Conservation (phyloP, 2,797 vertebrate genomes). For the Hydrophis major region DNA sequence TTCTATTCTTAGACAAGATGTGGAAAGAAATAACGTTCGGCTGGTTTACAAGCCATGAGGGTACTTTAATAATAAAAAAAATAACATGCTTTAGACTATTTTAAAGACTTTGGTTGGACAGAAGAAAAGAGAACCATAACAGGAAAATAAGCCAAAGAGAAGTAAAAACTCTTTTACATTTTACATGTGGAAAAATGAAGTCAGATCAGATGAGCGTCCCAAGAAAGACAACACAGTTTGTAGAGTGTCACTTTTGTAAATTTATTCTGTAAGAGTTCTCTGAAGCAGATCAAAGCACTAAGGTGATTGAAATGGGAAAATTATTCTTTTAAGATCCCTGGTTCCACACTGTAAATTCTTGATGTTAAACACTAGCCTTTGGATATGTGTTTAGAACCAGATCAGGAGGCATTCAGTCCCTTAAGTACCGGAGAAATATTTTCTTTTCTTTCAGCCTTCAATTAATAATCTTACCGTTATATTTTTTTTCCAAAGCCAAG, state of each 20-base stretch:
- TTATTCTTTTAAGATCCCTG: neutral
- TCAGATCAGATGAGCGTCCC: neutral
- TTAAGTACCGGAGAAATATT: neutral
- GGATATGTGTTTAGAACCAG: neutral
- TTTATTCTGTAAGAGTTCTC: neutral
- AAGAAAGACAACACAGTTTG: neutral
- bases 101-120: neutral
- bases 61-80: neutral
- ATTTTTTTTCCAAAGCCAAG: neutral
- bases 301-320: neutral
- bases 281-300: neutral
- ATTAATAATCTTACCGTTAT: neutral
- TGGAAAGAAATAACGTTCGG: neutral
- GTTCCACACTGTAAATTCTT: neutral
- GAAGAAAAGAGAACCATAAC: neutral
- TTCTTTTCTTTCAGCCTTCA: neutral
- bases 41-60: neutral
- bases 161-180: neutral
- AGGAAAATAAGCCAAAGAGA: neutral
- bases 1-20: neutral
- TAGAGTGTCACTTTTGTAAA: neutral
- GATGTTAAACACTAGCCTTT: neutral
- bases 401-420: neutral
- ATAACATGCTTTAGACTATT: neutral
- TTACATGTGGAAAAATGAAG: neutral